phyloP scores from a whole-genome alignment of 2,113 vertebrate genomes.

The Nyctibius bracteatus region DNA sequence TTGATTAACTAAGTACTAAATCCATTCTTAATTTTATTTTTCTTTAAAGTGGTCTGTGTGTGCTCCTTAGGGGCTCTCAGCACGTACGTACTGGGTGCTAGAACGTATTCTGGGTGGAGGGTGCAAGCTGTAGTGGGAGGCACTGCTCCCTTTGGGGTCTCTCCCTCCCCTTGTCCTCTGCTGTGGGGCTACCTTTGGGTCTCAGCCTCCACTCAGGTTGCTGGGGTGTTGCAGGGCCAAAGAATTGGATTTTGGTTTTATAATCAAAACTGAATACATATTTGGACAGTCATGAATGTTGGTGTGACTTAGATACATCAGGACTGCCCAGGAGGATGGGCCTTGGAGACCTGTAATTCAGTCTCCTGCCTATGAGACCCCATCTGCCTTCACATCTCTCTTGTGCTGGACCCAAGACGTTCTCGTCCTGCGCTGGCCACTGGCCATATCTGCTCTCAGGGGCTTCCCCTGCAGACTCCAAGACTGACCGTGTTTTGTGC shows the following conservation, averaged over 20 bases:
- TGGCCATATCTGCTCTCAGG: accelerated
- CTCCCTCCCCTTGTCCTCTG: neutral
- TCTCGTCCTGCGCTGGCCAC: accelerated
- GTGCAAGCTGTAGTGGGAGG: neutral
- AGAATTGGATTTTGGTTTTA: neutral
- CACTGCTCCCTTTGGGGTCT: neutral
- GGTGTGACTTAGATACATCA: neutral
- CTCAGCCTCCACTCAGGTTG: neutral
- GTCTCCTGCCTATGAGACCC: neutral
- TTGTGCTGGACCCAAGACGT: neutral
- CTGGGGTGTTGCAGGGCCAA: neutral
- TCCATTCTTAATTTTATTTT: neutral
- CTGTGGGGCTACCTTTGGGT: neutral
- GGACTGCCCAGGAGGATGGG: neutral
- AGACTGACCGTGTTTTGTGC: neutral
- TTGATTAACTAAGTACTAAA: neutral
- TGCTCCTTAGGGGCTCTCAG: neutral
- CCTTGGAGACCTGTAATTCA: neutral
- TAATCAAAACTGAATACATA: neutral
- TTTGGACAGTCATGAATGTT: neutral
- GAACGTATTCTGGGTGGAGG: neutral
- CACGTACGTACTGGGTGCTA: neutral
- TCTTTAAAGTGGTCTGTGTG: neutral
- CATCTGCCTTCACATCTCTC: neutral
- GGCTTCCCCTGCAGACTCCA: neutral